phyloP scores from a whole-genome alignment of 2,797 vertebrate species.

The Myotis pilosus region DNA sequence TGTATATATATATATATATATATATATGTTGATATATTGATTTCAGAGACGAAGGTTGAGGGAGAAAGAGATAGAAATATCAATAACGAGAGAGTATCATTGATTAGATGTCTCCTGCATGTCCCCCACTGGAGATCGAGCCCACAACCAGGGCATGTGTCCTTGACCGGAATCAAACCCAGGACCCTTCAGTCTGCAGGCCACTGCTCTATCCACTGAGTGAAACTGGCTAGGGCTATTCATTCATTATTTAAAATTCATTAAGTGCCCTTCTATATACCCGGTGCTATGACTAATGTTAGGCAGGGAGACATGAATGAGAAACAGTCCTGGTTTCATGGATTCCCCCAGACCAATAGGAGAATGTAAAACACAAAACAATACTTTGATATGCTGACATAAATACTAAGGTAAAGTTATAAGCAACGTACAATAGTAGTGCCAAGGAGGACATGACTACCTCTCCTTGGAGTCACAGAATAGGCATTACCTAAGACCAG shows the following conservation, averaged over 20 bases:
- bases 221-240: too few relatives aligned
- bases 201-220: too few relatives aligned
- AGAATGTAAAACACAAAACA: neutral
- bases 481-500: neutral
- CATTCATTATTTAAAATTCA: neutral
- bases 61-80: too few relatives aligned
- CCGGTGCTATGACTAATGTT: neutral
- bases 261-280: neutral
- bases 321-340: neutral
- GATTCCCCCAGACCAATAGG: neutral
- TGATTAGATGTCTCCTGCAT: too few relatives aligned
- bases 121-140: too few relatives aligned
- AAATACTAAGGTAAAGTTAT: neutral
- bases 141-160: too few relatives aligned
- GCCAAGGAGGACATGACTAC: neutral
- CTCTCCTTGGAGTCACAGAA: neutral
- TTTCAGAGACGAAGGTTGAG: too few relatives aligned
- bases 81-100: too few relatives aligned
- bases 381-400: neutral
- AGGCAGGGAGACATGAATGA: neutral
- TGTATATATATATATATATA: too few relatives aligned
- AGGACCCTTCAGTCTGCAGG: too few relatives aligned
- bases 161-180: too few relatives aligned
- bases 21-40: too few relatives aligned
- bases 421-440: neutral